Base-by-base conservation (phyloP, 2,888 invertebrate species). In the Cheilosia scutellata region DNA sequence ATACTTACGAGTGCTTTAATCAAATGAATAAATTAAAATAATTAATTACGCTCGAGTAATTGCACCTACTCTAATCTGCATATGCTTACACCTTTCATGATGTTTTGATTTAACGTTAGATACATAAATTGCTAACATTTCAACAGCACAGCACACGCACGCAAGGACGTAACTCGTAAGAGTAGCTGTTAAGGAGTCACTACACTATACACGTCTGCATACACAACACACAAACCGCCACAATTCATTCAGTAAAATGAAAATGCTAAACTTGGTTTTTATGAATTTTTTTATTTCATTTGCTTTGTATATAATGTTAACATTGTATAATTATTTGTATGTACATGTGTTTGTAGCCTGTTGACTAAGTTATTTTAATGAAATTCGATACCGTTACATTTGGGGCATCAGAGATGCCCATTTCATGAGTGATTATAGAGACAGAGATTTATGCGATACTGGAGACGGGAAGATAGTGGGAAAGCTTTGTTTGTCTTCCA, bases 201-300 rank as follows among this genome's bases (percentile, higher is more conserved):
- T 6, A 31, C 31, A 6, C 31, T n/a, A n/a, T n/a, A n/a, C n/a
- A n/a, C n/a, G n/a, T n/a, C n/a, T n/a, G n/a, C n/a, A n/a, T n/a
- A n/a, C n/a, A n/a, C n/a, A n/a, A n/a, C n/a, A n/a, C n/a, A n/a
- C n/a, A n/a, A n/a, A 31, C 31, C 31, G 31, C 9, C 33, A 9
- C 33, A 9, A 49, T 47, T 58, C 49, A 42, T 49, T 42, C n/a
- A 68, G 42, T n/a, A 31, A 51, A 53, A 20, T 20, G 20, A 57
- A 11, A 20, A 13, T n/a, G 33, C 51, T 75, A 51, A 65, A 25
- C 53, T 80, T 78, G 49, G 57, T 75, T 84, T 84, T 63, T 71
- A 80, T 84, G 80, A 84, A 80, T 75, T 58, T 76, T 79, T 80
- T 66, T 71, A 71, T 84, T 84, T 80, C 80, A 80, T 75, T 84